phyloP scores from a whole-genome alignment of 2,797 vertebrate genomes.

The Pristis pectinata region DNA sequence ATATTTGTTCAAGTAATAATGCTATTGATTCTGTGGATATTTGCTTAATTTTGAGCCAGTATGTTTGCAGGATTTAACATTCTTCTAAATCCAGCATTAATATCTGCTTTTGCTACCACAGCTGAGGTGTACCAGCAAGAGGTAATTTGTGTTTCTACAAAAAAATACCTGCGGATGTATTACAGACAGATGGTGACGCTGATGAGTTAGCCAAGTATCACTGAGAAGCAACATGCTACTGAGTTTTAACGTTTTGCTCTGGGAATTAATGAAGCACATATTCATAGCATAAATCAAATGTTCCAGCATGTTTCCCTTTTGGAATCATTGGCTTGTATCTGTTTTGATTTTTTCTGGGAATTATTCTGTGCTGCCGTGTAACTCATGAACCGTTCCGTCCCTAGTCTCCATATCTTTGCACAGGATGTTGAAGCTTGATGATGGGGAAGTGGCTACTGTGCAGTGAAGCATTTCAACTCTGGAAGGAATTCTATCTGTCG shows the following conservation, averaged over 20 bases:
- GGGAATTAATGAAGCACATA: slow-evolving; percentile 37
- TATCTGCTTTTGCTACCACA: not conserved
- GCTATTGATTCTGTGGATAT: not conserved
- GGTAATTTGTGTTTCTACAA: not conserved
- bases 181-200: slow-evolving; percentile 22
- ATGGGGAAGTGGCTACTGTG: slow-evolving; percentile 35
- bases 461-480: slow-evolving; percentile 23
- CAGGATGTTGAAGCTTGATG: slow-evolving; percentile 11
- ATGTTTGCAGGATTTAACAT: not conserved
- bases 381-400: slow-evolving; percentile 28
- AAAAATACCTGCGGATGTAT: slow-evolving; percentile 25
- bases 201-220: slow-evolving; percentile 37
- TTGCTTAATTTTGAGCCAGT: not conserved
- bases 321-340: slow-evolving; percentile 21
- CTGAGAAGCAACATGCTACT: slow-evolving; percentile 30
- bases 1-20: not conserved
- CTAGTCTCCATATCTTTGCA: not conserved
- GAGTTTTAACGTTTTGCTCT: slow-evolving; percentile 30
- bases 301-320: slow-evolving; percentile 27
- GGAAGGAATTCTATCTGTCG: slow-evolving; percentile 30
- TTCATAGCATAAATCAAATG: slow-evolving; percentile 36
- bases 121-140: not conserved
- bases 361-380: slow-evolving; percentile 12
- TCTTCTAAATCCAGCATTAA: not conserved
- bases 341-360: slow-evolving; percentile 25